Evolutionary conservation across 2,888 invertebrate species (phyloP).

Genomic region (Eristalinus sepulchralis): DNA sequence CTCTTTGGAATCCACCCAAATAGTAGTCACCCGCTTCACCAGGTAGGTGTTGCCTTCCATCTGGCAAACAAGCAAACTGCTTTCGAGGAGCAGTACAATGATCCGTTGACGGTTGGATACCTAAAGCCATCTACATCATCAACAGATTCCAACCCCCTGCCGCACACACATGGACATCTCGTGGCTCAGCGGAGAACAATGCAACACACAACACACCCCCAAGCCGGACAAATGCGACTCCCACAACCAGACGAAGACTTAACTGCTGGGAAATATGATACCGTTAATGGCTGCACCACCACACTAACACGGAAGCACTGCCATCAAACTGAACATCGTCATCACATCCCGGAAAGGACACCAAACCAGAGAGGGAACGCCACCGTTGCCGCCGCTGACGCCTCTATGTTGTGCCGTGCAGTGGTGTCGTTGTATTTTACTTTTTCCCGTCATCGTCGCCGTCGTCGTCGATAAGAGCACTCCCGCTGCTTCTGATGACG

Average conservation of each 20-base stretch:
- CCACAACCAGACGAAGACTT: constrained; percentile 25
- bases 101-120: constrained; percentile 42
- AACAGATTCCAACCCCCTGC: constrained; percentile 23
- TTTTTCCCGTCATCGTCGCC: constrained; percentile 24
- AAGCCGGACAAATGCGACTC: constrained; percentile 32
- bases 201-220: constrained; percentile 17
- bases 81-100: constrained; percentile 11
- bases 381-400: background rate
- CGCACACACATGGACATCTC: constrained; percentile 10
- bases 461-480: constrained; percentile 43
- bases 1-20: background rate
- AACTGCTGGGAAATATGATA: constrained; percentile 54
- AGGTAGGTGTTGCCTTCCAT: constrained; percentile 36
- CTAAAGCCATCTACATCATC: constrained; percentile 41
- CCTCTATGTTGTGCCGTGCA: background rate
- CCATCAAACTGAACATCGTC: constrained; percentile 45
- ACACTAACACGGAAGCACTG: constrained; percentile 60
- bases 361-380: background rate
- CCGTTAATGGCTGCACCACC: constrained; percentile 64
- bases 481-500: background rate
- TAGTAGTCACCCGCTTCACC: background rate
- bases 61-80: background rate
- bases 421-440: constrained; percentile 24
- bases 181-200: constrained; percentile 17
- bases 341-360: constrained; percentile 48